phyloP scores from a whole-genome alignment of 2,888 invertebrate genomes.

The Belgica antarctica region DNA sequence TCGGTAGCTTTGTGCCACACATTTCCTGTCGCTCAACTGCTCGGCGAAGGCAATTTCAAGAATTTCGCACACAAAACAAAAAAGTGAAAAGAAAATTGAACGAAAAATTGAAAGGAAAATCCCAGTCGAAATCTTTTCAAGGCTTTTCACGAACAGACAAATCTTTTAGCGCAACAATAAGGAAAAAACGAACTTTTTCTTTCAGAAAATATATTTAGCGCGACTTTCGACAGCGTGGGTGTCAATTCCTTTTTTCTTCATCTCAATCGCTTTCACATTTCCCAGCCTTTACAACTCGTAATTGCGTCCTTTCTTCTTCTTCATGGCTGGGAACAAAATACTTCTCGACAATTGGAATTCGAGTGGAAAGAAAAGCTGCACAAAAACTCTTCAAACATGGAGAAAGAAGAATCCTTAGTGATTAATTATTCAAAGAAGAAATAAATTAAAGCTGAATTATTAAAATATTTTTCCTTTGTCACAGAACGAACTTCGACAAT shows the following conservation, averaged over 20 bases:
- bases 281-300: background rate
- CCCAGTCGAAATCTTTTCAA: no score
- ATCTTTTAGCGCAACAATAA: no score
- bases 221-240: background rate
- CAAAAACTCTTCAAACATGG: no score
- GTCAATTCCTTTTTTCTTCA: background rate
- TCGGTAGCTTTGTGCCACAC: no score
- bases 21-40: no score
- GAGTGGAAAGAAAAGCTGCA: background rate
- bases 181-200: background rate
- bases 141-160: no score
- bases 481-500: background rate
- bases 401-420: no score
- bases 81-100: no score
- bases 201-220: no score
- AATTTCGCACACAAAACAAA: no score
- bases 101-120: no score
- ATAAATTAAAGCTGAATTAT: background rate
- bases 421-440: background rate
- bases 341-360: slow-evolving; percentile 1
- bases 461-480: background rate
- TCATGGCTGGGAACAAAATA: background rate
- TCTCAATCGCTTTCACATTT: background rate
- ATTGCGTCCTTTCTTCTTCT: background rate
- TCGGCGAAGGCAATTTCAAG: no score